These are phyloP conservation scores for Invenusta paracnida DNA, from an alignment of 2,888 invertebrate genomes.

Conservation along the genomic window DNA sequence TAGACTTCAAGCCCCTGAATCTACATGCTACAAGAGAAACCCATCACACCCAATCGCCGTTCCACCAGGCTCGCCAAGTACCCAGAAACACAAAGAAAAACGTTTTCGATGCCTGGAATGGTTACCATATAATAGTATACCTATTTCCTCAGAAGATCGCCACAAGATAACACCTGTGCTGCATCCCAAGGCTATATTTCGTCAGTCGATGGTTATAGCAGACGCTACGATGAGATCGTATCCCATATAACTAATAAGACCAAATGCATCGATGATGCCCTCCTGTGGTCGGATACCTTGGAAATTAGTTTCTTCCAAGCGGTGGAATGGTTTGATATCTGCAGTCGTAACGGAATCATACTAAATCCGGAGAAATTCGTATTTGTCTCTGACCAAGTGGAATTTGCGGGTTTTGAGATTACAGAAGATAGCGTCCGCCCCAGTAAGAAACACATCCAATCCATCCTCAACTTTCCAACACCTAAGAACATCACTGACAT, in stretches of 20 bases:
- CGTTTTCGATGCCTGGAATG: neutral
- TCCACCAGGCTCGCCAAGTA: neutral
- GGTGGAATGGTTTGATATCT: neutral
- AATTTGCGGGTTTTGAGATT: neutral
- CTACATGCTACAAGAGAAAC: slow-evolving; percentile 47
- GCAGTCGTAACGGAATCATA: neutral
- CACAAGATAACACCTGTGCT: neutral
- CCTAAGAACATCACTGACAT: neutral
- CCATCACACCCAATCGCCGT: neutral
- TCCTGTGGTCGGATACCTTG: neutral
- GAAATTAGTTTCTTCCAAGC: neutral
- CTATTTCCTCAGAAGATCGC: slow-evolving; percentile 46
- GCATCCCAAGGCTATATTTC: neutral
- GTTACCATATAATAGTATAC: slow-evolving; percentile 39
- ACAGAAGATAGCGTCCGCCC: neutral
- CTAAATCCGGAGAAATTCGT: neutral
- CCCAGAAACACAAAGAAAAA: neutral
- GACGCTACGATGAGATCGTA: neutral
- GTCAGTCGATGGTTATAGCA: neutral
- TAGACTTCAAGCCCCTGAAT: slow-evolving; percentile 49
- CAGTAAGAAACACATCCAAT: neutral
- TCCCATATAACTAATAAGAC: neutral
- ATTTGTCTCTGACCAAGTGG: neutral
- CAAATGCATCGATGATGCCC: neutral
- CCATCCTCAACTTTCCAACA: neutral